A percentile compares a stretch with the other conserved stretches of the same genome.
phyloP scores from a whole-genome alignment of 2,888 invertebrate genomes.

The Tholera decimalis region DNA sequence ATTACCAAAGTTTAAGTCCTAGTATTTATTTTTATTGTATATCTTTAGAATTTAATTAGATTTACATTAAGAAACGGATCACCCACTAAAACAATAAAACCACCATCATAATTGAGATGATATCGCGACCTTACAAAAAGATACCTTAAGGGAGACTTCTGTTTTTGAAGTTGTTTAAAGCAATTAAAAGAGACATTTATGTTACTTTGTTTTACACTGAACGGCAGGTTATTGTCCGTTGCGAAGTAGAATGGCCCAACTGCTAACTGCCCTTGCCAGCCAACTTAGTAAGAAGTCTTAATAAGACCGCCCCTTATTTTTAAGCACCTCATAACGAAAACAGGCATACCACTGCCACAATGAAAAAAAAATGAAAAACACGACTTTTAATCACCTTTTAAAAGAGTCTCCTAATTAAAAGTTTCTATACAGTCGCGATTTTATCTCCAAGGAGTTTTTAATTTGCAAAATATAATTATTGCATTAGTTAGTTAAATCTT shows the following conservation, averaged over 20 bases:
- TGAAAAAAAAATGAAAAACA: slow-evolving; percentile 25
- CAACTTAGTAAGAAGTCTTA: slow-evolving; percentile 36
- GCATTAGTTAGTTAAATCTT: slow-evolving; percentile 10
- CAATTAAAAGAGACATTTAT: neutral
- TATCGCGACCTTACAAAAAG: no score
- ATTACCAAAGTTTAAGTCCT: no score
- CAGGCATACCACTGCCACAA: slow-evolving; percentile 6
- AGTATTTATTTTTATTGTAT: no score
- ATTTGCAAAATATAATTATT: slow-evolving; percentile 41
- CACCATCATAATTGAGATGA: no score
- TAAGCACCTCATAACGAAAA: slow-evolving; percentile 50
- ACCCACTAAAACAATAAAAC: no score
- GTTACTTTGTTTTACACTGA: neutral
- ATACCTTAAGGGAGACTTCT: no score
- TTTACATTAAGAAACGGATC: no score
- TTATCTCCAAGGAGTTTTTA: slow-evolving; percentile 43
- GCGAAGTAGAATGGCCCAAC: slow-evolving; percentile 6
- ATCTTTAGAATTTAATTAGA: no score
- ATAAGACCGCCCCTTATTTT: slow-evolving; percentile 50
- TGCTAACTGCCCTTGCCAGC: slow-evolving; percentile 7
- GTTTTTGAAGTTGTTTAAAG: no score
- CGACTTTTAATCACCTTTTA: slow-evolving; percentile 49
- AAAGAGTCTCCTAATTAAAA: slow-evolving; percentile 62
- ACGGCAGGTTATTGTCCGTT: neutral
- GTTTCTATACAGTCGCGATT: slow-evolving; percentile 40